Base-by-base conservation (phyloP, 2,797 vertebrate genomes). In the Arremon brunneinucha region DNA sequence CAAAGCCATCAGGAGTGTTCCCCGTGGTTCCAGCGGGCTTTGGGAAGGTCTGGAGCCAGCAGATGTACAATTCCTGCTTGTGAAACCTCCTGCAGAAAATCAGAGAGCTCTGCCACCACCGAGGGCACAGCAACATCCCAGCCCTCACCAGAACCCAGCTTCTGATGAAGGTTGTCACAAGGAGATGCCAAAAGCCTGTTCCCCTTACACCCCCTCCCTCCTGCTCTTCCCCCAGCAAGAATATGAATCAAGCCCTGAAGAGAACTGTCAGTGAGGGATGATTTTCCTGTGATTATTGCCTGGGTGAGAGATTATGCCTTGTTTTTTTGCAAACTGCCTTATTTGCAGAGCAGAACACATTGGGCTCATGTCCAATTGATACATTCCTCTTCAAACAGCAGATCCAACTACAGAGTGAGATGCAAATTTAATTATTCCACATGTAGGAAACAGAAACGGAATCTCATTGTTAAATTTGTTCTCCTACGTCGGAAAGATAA, bases 381-480 rank as follows among this genome's bases (percentile, higher is more conserved):
- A 92, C 95, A 97, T 97, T 97, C 96, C 91, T 95, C 96, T 97
- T 97, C 96, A 97, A 97, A 97, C 72, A 97, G 89, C 96, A 97
- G 96, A 96, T 96, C 94, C 62, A 81, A 87, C 47, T 91, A 97
- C 91, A 89, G 97, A 97, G 96, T 87, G 88, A 96, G 96, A 98
- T 97, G 96, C 96, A 98, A 98, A 98, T 98, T 97, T 97, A 98
- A 98, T 98, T 98, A 98, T 98, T 98, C 97, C 97, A 98, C 97
- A 96, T 97, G 97, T 97, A 97, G 93, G 94, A 97, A 98, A 97
- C 96, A 97, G 97, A 97, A 98, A 96, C 52, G 17, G 97, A 97
- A 97, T 98, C 97, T 98, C 96, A 97, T 97, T 97, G 97, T 98
- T 98, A 97, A 97, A 98, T 98, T 98, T 97, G 97, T 97, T 98